Percentiles rank a stretch among this genome's conserved stretches.
Evolutionary conservation across 1,140 invertebrate species (phyloP).

Genomic region (Glossosoma conforme): DNA sequence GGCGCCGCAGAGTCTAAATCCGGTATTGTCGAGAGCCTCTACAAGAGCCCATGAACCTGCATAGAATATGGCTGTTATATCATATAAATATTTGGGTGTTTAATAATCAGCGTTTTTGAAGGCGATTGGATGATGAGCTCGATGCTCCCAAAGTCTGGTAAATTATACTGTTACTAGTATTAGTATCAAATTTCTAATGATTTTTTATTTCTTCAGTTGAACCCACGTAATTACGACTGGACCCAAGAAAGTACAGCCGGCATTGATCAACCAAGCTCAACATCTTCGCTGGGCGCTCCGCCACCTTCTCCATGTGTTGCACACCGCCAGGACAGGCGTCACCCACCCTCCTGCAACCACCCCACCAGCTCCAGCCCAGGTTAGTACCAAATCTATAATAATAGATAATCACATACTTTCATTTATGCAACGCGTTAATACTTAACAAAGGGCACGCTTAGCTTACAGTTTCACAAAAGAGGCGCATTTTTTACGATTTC

Average conservation of each 20-base stretch:
- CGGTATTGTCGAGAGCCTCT: too few relatives aligned
- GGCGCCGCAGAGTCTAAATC: too few relatives aligned
- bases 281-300: conserved; percentile 3
- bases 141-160: neutral
- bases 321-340: neutral
- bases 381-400: conserved; percentile 1
- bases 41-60: too few relatives aligned
- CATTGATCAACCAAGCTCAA: neutral
- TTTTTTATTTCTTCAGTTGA: conserved; percentile 7
- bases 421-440: too few relatives aligned
- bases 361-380: conserved; percentile 8
- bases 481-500: too few relatives aligned
- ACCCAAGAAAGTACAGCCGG: neutral
- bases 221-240: conserved; percentile 10
- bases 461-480: too few relatives aligned
- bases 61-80: too few relatives aligned
- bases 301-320: neutral
- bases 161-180: neutral
- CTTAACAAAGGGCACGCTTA: too few relatives aligned
- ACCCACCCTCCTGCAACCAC: neutral
- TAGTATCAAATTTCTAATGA: neutral
- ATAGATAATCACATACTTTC: too few relatives aligned
- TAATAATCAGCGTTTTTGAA: too few relatives aligned
- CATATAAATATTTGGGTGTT: too few relatives aligned
- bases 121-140: too few relatives aligned